phyloP scores from a whole-genome alignment of 2,797 vertebrate genomes.

The Tympanoctomys barrerae region DNA sequence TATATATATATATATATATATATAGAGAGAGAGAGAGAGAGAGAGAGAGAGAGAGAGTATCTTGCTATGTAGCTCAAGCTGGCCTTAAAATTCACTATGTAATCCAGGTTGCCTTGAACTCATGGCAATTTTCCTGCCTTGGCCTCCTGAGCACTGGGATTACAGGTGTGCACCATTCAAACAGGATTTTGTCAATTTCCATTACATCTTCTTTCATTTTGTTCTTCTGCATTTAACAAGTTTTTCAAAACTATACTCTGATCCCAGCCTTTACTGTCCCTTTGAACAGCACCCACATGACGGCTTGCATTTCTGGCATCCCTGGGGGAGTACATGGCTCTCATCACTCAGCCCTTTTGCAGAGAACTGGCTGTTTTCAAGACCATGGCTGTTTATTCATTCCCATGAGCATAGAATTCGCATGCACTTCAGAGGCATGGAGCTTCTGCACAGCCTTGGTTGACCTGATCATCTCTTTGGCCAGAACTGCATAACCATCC shows the following conservation, averaged over 20 bases:
- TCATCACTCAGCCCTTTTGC: conserved; percentile 98
- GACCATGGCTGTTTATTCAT: conserved; percentile 96
- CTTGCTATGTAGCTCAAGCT: not conserved
- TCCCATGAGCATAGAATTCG: conserved; percentile 95
- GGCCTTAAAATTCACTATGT: too few species aligned
- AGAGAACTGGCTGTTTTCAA: conserved; percentile 94
- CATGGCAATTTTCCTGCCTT: not conserved
- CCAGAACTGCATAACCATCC: too few species aligned
- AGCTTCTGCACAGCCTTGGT: not conserved
- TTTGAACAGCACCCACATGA: conserved; percentile 96
- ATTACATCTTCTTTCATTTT: not conserved
- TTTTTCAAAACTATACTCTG: not conserved
- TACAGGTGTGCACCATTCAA: not conserved
- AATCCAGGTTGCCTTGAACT: not conserved
- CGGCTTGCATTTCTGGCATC: conserved; percentile 97
- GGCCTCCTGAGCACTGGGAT: not conserved
- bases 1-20: too few species aligned
- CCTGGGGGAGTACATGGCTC: conserved; percentile 96
- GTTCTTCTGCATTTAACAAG: not conserved
- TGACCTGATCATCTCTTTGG: not conserved
- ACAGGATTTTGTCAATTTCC: not conserved
- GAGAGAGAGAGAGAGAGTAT: not conserved
- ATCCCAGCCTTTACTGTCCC: conserved; percentile 95
- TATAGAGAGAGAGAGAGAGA: too few species aligned
- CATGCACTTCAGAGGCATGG: conserved; percentile 83